Percentiles rank a stretch among this genome's conserved stretches.
These are phyloP conservation scores for Gadopsis marmoratus DNA, from an alignment of 2,797 vertebrate species.

Conservation along the genomic window DNA sequence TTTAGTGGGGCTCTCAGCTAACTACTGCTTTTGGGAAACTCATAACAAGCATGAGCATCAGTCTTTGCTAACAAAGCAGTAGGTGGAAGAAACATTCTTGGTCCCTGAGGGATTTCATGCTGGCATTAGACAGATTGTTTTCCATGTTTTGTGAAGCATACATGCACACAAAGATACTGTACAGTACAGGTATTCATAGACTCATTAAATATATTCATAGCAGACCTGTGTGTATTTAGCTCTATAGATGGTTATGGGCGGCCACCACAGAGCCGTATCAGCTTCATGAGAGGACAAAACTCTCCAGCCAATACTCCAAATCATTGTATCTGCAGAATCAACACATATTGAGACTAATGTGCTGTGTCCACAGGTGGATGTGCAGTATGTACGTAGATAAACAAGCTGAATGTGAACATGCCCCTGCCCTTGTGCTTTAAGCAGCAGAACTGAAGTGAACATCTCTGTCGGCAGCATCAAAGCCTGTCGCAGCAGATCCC, in stretches of 20 bases:
- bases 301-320: constrained; percentile 7
- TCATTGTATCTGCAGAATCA: background rate
- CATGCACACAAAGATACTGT: constrained; percentile 2
- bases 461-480: constrained; percentile 70
- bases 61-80: constrained; percentile 57
- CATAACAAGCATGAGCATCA: constrained; percentile 33
- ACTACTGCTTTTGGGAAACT: constrained; percentile 35
- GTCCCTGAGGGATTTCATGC: constrained; percentile 48
- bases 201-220: constrained; percentile 24
- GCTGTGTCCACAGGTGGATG: constrained; percentile 35
- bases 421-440: constrained; percentile 19
- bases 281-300: background rate
- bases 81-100: constrained; percentile 56
- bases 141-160: constrained; percentile 40
- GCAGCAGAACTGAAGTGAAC: constrained; percentile 53
- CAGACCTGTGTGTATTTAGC: background rate
- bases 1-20: constrained; percentile 22
- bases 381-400: background rate
- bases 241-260: background rate
- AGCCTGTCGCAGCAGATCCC: constrained; percentile 65
- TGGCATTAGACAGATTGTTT: constrained; percentile 45
- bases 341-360: constrained; percentile 3
- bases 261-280: background rate
- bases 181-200: constrained; percentile 6
- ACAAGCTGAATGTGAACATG: constrained; percentile 26